Evolutionary conservation across 1,140 invertebrate genomes (phyloP).

Genomic region (Hyles euphorbiae): DNA sequence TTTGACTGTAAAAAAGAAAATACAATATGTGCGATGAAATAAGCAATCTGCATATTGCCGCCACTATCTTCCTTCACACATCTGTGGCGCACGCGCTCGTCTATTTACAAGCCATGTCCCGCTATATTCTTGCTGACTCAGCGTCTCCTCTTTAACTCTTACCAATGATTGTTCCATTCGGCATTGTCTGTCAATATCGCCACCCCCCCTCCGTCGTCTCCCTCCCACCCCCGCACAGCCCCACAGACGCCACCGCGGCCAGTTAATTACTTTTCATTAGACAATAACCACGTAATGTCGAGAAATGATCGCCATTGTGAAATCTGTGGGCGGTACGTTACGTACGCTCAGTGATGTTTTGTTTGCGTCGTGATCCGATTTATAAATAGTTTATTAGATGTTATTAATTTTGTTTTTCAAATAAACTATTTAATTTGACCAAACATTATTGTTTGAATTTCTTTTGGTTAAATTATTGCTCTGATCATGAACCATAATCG

Average conservation of each 20-base stretch:
- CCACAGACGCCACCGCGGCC: slow-evolving; percentile 8
- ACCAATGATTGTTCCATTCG: slow-evolving; percentile 64
- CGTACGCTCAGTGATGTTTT: neutral
- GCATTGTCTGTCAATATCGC: slow-evolving; percentile 64
- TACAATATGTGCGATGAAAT: neutral
- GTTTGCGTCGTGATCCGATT: neutral
- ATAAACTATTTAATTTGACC: too few relatives aligned
- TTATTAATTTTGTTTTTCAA: too few relatives aligned
- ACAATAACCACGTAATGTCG: slow-evolving; percentile 50
- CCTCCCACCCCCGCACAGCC: neutral
- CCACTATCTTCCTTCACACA: slow-evolving; percentile 15
- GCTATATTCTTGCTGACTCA: slow-evolving; percentile 62
- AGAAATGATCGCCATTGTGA: slow-evolving; percentile 31
- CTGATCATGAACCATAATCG: too few relatives aligned
- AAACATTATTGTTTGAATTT: too few relatives aligned
- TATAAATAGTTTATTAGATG: too few relatives aligned
- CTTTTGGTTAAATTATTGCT: too few relatives aligned
- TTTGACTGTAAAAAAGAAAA: neutral
- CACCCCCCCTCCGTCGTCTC: slow-evolving; percentile 16
- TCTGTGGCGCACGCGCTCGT: slow-evolving; percentile 18
- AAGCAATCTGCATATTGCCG: neutral
- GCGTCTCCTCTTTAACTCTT: slow-evolving; percentile 64
- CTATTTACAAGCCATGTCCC: slow-evolving; percentile 50
- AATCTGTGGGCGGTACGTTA: slow-evolving; percentile 15
- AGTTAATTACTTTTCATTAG: slow-evolving; percentile 75